These are phyloP conservation scores for Melieria crassipennis DNA, from an alignment of 2,888 invertebrate species.

Conservation along the genomic window DNA sequence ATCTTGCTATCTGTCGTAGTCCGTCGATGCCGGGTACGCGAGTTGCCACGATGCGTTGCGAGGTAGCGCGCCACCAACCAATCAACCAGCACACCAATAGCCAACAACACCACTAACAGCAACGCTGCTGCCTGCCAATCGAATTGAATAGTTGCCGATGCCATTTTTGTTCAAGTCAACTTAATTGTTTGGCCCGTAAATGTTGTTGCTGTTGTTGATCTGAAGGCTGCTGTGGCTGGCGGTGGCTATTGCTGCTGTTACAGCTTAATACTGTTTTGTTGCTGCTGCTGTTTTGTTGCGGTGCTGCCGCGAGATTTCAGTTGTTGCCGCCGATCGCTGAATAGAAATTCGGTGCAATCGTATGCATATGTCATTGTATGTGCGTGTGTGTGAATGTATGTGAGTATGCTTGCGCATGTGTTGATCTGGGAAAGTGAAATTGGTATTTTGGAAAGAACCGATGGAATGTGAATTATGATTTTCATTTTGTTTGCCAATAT, in stretches of 20 bases:
- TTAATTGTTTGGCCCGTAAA: slow-evolving; percentile 15
- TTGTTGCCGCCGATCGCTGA: slow-evolving; percentile 17
- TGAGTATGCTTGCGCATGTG: background rate
- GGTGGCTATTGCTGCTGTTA: background rate
- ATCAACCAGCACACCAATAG: no score
- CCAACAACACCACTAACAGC: no score
- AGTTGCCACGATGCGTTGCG: no score
- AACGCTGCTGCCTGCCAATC: no score
- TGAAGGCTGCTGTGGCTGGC: background rate
- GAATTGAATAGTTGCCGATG: slow-evolving; percentile 5
- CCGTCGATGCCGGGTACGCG: no score
- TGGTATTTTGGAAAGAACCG: slow-evolving; percentile 36
- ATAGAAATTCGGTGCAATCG: slow-evolving; percentile 1
- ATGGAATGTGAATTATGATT: slow-evolving; percentile 13
- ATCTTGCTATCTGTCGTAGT: no score
- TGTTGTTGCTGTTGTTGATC: slow-evolving; percentile 9
- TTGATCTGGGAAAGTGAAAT: slow-evolving; percentile 59
- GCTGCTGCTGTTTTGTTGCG: background rate
- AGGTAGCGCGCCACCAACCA: no score
- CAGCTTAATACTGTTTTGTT: background rate
- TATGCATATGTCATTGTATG: background rate
- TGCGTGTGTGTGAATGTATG: background rate
- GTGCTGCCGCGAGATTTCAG: no score
- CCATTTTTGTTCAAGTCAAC: slow-evolving; percentile 27
- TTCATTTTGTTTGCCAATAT: slow-evolving; percentile 11